A percentile compares a stretch with the other conserved stretches of the same genome.
phyloP scores from a whole-genome alignment of 2,797 vertebrate genomes.

The Sebastes jordani region DNA sequence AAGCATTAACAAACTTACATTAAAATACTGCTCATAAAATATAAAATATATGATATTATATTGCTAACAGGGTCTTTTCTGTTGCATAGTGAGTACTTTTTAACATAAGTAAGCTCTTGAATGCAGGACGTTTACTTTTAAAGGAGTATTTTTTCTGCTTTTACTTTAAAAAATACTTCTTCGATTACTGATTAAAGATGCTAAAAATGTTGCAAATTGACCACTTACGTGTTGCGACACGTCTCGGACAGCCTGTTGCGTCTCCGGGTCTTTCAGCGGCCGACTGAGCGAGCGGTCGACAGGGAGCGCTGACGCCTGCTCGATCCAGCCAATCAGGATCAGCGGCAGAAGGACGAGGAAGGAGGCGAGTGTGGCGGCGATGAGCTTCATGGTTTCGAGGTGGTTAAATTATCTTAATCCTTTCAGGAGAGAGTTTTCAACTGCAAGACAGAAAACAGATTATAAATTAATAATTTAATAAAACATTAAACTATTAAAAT shows the following conservation, averaged over 20 bases:
- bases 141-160: neutral
- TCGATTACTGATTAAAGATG: neutral
- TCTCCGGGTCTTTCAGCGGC: conserved; percentile 9
- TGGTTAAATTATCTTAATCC: neutral
- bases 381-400: conserved; percentile 43
- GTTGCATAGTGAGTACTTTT: neutral
- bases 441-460: conserved; percentile 28
- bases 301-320: neutral
- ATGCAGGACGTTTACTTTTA: neutral
- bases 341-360: conserved; percentile 38
- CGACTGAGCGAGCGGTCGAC: conserved; percentile 7
- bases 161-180: neutral
- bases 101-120: neutral
- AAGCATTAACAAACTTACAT: neutral
- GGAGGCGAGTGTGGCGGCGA: neutral
- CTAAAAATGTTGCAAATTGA: neutral
- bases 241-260: neutral
- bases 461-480: neutral
- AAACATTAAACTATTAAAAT: neutral
- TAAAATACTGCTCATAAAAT: neutral
- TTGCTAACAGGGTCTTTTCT: neutral
- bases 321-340: conserved; percentile 61
- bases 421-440: conserved; percentile 1
- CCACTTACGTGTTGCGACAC: conserved; percentile 58
- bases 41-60: neutral